Evolutionary conservation across 2,888 invertebrate species (phyloP).

Genomic region (Rhimphoctona megacephalus): DNA sequence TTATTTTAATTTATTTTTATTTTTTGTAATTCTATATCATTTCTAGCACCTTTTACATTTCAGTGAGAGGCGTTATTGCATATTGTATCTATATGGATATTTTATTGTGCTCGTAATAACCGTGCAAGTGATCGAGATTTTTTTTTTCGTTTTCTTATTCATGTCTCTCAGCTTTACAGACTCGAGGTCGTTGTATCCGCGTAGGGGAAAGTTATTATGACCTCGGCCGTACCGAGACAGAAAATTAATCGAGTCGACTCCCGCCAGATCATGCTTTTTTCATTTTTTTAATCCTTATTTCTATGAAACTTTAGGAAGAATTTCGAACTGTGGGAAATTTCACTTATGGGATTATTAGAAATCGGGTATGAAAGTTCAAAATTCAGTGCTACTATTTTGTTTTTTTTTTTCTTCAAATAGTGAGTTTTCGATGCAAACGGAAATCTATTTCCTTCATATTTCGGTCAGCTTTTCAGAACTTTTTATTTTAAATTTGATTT

Average conservation of each 20-base stretch:
- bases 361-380: not conserved
- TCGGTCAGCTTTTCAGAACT: too few relatives aligned
- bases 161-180: constrained; percentile 15
- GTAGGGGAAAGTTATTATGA: constrained; percentile 55
- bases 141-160: constrained; percentile 32
- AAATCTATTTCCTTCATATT: too few relatives aligned
- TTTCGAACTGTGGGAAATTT: not conserved
- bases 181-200: constrained; percentile 57
- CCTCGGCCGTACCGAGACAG: constrained; percentile 23
- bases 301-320: not conserved
- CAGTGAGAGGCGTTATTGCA: constrained; percentile 61
- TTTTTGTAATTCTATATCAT: constrained; percentile 48
- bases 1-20: constrained; percentile 7
- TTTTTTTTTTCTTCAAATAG: not conserved
- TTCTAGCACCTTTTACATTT: constrained; percentile 57
- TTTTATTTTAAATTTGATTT: too few relatives aligned
- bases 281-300: not conserved
- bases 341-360: not conserved
- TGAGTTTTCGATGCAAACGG: too few relatives aligned
- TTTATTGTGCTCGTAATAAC: constrained; percentile 45
- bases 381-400: not conserved
- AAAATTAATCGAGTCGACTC: constrained; percentile 36
- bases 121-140: constrained; percentile 40
- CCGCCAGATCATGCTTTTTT: not conserved
- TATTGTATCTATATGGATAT: constrained; percentile 31